phyloP scores from a whole-genome alignment of 2,888 invertebrate species.

The Sylvicola cinctus region DNA sequence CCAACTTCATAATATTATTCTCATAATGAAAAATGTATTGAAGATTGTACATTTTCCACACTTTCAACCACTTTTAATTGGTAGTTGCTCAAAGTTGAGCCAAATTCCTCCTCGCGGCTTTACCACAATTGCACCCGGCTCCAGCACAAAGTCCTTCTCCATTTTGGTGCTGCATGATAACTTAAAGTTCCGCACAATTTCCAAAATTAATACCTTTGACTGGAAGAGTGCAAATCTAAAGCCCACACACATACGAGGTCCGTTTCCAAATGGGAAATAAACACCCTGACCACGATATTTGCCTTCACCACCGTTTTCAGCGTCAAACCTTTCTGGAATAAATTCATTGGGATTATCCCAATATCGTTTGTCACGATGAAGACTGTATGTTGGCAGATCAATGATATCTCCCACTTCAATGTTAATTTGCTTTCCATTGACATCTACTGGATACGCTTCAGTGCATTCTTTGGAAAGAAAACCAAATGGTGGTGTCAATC shows the following conservation, averaged over 20 bases:
- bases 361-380: conserved; percentile 15
- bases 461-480: too few relatives aligned
- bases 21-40: too few relatives aligned
- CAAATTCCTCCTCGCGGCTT: too few relatives aligned
- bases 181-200: conserved; percentile 18
- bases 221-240: conserved; percentile 20
- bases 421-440: conserved; percentile 12
- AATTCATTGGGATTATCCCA: conserved; percentile 15
- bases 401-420: conserved; percentile 13
- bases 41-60: too few relatives aligned
- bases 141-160: too few relatives aligned
- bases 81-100: too few relatives aligned
- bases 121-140: too few relatives aligned
- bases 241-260: conserved; percentile 21
- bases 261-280: conserved; percentile 19
- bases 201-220: conserved; percentile 18
- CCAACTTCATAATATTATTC: too few relatives aligned
- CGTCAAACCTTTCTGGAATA: conserved; percentile 17
- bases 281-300: conserved; percentile 16
- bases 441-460: too few relatives aligned
- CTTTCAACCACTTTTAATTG: too few relatives aligned
- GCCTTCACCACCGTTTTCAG: conserved; percentile 15
- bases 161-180: too few relatives aligned
- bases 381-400: conserved; percentile 13
- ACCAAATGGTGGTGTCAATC: too few relatives aligned